Evolutionary conservation across 2,888 invertebrate genomes (phyloP), one percentile per base, ranked within the genome.

Genomic region (Cephus pygmeus): DNA sequence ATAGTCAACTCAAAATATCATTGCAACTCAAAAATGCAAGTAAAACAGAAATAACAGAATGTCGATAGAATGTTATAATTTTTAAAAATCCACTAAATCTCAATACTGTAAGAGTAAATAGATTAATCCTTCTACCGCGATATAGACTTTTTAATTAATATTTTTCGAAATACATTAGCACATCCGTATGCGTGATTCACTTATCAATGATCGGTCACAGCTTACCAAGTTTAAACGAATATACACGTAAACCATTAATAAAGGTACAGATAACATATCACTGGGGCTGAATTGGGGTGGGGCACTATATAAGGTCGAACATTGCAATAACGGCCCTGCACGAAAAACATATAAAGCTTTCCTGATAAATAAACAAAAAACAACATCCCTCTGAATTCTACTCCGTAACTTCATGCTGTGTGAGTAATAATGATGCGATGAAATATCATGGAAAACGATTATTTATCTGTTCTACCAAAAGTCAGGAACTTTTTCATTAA

Each of bases 271-370:
- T 33, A 71, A 71, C 36, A 35, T 34, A 11, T 36, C 69, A 69
- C 31, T 68, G 69, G 82, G 86, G 87, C 86, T 87, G 90, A 90
- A 90, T 88, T 90, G 90, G 90, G 89, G 87, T 85, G 83, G 56
- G 87, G 85, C 87, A 84, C 88, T 89, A 87, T 87, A 89, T 89
- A 88, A 89, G 88, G 87, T 86, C 81, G 77, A 83, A 81, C 75
- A 56, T 76, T 71, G 71, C 71, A 31, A 71, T 34, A 71, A 71
- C 31, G 71, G 4, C 33, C 75, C 73, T 76, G 15, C 34, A 76
- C 78, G 73, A 78, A 78, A 78, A 76, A 78, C 78, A 78, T 75
- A 76, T 68, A 78, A 78, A 78, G 76, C 78, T 78, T 71, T 40
- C 75, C 73, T 35, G 68, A 75, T 68, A 76, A 69, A 56, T 15